Conservation (phyloP, 2,888 invertebrate genomes). For the Ptilodon capucinus region DNA sequence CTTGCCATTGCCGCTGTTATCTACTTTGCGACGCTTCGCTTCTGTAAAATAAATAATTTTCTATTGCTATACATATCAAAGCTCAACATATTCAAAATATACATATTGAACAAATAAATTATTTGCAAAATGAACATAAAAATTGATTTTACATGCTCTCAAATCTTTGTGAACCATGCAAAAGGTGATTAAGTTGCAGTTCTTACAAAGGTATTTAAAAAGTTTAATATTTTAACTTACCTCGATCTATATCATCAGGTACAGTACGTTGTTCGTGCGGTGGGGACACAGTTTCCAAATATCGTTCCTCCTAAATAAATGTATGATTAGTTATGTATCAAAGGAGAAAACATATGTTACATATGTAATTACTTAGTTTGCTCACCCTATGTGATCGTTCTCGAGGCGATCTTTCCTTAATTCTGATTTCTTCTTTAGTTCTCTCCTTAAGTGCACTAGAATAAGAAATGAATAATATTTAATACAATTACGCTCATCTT, state of each 20-base stretch:
- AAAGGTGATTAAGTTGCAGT: no score
- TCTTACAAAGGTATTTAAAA: no score
- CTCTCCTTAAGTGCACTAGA: constrained; percentile 81
- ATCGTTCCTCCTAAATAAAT: constrained; percentile 70
- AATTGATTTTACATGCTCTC: no score
- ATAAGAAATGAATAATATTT: background rate
- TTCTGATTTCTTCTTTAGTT: constrained; percentile 83
- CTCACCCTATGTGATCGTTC: constrained; percentile 72
- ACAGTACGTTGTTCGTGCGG: constrained; percentile 81
- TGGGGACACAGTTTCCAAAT: constrained; percentile 74
- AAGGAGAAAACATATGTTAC: no score
- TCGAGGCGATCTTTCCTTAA: constrained; percentile 80
- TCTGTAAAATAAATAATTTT: constrained; percentile 75
- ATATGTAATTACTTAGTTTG: constrained; percentile 37
- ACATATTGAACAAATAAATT: no score
- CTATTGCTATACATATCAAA: no score
- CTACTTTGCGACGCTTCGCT: constrained; percentile 93
- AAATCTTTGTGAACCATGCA: no score
- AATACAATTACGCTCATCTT: background rate
- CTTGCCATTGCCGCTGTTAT: constrained; percentile 88
- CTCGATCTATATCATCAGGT: constrained; percentile 75
- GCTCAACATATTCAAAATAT: no score
- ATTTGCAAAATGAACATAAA: no score
- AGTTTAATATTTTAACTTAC: constrained; percentile 35
- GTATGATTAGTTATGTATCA: no score